A percentile compares a stretch with the other conserved stretches of the same genome.
These are phyloP conservation scores for Meloidogyne chitwoodi DNA, from an alignment of 1,140 invertebrate species.

Conservation along the genomic window DNA sequence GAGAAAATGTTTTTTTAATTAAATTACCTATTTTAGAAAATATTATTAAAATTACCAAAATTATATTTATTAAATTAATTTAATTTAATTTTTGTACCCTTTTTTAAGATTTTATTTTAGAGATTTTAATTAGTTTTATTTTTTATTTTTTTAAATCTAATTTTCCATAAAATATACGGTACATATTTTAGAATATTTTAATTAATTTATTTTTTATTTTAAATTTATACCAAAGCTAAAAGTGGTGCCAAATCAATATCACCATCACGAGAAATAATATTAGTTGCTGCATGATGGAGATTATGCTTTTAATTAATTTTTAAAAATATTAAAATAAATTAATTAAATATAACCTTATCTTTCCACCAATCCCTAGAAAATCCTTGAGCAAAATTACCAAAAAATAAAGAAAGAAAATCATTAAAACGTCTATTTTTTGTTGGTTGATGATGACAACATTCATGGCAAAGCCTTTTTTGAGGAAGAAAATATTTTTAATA, in stretches of 20 bases:
- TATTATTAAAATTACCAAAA: too few relatives aligned
- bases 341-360: constrained; percentile 45
- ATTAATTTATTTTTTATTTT: not conserved
- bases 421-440: constrained; percentile 48
- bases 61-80: too few relatives aligned
- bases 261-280: constrained; percentile 56
- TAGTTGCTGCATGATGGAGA: constrained; percentile 58
- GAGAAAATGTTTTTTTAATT: too few relatives aligned
- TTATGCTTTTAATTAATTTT: constrained; percentile 40
- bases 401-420: constrained; percentile 42
- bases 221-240: constrained; percentile 45
- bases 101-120: too few relatives aligned
- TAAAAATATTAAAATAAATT: not conserved
- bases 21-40: too few relatives aligned
- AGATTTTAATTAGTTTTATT: too few relatives aligned
- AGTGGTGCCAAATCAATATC: constrained; percentile 57
- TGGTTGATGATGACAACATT: constrained; percentile 59
- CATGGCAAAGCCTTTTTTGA: constrained; percentile 21
- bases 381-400: constrained; percentile 55
- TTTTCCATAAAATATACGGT: too few relatives aligned
- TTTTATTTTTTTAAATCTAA: too few relatives aligned
- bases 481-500: too few relatives aligned
- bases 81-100: too few relatives aligned
- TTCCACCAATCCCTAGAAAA: constrained; percentile 60
- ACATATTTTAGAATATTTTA: not conserved